Conservation (phyloP, 1,140 invertebrate genomes). For the Scaptomyza graminum region DNA sequence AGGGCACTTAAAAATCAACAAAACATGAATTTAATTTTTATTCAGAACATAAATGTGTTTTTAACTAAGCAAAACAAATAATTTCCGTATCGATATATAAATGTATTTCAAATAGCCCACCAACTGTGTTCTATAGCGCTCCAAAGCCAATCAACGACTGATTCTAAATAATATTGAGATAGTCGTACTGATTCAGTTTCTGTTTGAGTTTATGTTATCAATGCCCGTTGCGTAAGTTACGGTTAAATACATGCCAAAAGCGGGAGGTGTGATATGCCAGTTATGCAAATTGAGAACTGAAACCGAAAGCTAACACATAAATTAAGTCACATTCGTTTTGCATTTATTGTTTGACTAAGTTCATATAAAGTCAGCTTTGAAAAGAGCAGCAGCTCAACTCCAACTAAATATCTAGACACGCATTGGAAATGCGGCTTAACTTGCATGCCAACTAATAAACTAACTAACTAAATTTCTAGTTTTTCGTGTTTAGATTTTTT, state of each 20-base stretch:
- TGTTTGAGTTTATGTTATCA: background rate
- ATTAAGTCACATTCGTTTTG: conserved; percentile 6
- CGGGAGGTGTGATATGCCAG: conserved; percentile 22
- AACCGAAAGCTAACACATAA: conserved; percentile 27
- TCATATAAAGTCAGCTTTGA: conserved; percentile 3
- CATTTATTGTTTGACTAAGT: too few relatives aligned
- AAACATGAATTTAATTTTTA: conserved; percentile 25
- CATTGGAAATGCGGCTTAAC: conserved; percentile 17
- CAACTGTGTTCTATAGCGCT: conserved; percentile 18
- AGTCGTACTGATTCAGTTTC: background rate
- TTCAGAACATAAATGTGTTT: conserved; percentile 26
- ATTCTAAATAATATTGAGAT: conserved; percentile 9
- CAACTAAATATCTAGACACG: conserved; percentile 54
- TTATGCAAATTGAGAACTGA: conserved; percentile 35
- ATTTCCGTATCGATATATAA: conserved; percentile 49
- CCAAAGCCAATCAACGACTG: conserved; percentile 33
- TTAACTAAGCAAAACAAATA: conserved; percentile 33
- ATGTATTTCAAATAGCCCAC: background rate
- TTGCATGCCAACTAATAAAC: background rate
- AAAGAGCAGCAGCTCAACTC: conserved; percentile 1
- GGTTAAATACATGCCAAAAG: conserved; percentile 12
- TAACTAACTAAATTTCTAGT: conserved; percentile 44
- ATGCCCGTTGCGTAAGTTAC: conserved; percentile 44
- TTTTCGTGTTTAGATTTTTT: conserved; percentile 62
- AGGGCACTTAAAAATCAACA: conserved; percentile 46